These are phyloP conservation scores for Drosophila emarginata DNA, from an alignment of 2,888 invertebrate species.

Conservation along the genomic window DNA sequence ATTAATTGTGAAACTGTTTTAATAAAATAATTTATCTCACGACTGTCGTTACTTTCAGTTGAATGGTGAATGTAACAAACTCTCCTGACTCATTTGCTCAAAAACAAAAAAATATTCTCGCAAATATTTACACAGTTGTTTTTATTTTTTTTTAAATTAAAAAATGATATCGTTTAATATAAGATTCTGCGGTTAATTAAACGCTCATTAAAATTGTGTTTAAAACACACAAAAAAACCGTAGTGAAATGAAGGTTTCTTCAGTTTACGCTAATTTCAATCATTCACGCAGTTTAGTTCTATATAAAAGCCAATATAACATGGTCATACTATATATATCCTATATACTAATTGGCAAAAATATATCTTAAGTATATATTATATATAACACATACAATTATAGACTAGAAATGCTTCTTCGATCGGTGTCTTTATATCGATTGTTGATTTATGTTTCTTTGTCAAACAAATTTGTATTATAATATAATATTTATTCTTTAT, in stretches of 20 bases:
- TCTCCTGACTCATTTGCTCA: constrained; percentile 30
- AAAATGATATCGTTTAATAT: constrained; percentile 41
- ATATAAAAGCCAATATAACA: too few relatives aligned
- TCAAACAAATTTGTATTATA: too few relatives aligned
- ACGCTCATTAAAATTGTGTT: constrained; percentile 23
- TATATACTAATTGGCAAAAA: background rate
- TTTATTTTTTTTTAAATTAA: constrained; percentile 19
- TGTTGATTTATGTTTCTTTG: background rate
- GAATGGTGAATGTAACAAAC: constrained; percentile 10
- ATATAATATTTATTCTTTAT: too few relatives aligned
- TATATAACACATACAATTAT: too few relatives aligned
- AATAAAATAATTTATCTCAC: background rate
- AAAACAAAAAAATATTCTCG: constrained; percentile 37
- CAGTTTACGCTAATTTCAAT: background rate
- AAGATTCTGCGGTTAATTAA: constrained; percentile 40
- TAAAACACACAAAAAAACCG: background rate
- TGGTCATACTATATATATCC: background rate
- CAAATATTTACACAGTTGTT: constrained; percentile 58
- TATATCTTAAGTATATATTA: too few relatives aligned
- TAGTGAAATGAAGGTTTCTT: background rate
- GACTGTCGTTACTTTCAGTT: constrained; percentile 10
- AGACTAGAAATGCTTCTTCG: too few relatives aligned
- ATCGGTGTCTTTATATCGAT: too few relatives aligned
- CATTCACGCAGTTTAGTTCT: background rate
- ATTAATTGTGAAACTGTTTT: background rate